Base-by-base conservation (phyloP, 2,797 vertebrate species). In the Odontamblyopus rebecca region DNA sequence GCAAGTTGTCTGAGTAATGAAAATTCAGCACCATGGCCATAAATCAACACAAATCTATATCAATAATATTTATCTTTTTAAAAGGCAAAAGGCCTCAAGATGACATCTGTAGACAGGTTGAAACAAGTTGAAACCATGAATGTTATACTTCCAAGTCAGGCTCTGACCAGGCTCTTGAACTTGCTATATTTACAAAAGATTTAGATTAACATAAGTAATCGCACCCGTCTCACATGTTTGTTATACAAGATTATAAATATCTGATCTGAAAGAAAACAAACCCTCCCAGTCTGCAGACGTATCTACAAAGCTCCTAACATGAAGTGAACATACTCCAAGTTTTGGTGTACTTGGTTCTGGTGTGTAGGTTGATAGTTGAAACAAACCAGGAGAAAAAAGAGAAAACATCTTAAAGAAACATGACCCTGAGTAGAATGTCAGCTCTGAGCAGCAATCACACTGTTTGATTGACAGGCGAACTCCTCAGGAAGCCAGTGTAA, bases 401-500 rank as follows among this genome's bases (percentile, higher is more conserved):
- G 27, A 53, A 67, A 67, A 67, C 50, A 53, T 32, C 64, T 51
- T 67, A 4, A n/a, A 30, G 64, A 53, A 67, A 30, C 27, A 4
- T 48, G 44, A 48, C 44, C 44, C 44, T 15, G 44, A 48, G 64
- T 29, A 29, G 23, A 51, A 51, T 30, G 66, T 67, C 66, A 32
- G 27, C 27, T 19, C 26, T 9, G 44, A 67, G 15, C 27, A n/a
- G 65, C 48, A 67, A 12, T 48, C 44, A 15, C 16, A 48, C 44
- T 67, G 53, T 68, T 54, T 68, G 66, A 68, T 7, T 68, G 66
- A 68, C 66, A 67, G 29, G 50, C 3, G 65, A 53, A 30, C 48
- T 67, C 65, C 48, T 11, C 50, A 5, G 30, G 66, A 18, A 35
- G 50, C 51, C 12, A 56, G 51, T 12, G 29, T 68, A 56, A 56